A percentile compares a stretch with the other conserved stretches of the same genome.
Evolutionary conservation across 2,797 vertebrate species (phyloP).

Genomic region (Sebastes hubbsi): DNA sequence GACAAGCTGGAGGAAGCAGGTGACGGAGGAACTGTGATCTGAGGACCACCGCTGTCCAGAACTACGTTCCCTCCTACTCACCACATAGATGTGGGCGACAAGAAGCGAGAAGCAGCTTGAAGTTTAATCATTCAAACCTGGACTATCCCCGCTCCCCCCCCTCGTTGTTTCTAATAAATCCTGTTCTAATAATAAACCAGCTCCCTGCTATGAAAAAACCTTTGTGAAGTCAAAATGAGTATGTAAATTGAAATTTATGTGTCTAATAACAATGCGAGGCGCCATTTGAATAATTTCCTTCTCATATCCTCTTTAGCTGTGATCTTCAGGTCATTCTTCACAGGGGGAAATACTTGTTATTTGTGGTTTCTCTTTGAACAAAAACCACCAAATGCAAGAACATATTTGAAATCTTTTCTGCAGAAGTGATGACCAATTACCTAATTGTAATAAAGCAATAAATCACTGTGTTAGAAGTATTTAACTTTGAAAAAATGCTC

Average conservation of each 20-base stretch:
- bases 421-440: not conserved
- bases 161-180: conserved; percentile 28
- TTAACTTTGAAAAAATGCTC: conserved; percentile 1
- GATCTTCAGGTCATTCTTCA: conserved; percentile 28
- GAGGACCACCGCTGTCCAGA: not conserved
- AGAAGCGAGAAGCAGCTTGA: not conserved
- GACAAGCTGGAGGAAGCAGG: not conserved
- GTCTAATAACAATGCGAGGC: conserved; percentile 45
- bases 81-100: not conserved
- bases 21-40: not conserved
- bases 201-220: conserved; percentile 13
- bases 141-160: not conserved
- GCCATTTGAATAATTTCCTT: conserved; percentile 54
- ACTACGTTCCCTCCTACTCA: not conserved
- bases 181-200: conserved; percentile 36
- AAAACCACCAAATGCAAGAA: conserved; percentile 3
- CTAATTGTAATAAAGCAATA: not conserved
- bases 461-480: not conserved
- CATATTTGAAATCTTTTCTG: not conserved
- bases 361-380: conserved; percentile 6
- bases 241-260: conserved; percentile 59
- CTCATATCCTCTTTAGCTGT: conserved; percentile 9
- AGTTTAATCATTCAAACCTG: conserved; percentile 19
- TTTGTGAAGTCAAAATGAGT: conserved; percentile 36
- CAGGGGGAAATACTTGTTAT: conserved; percentile 15